A percentile compares a stretch with the other conserved stretches of the same genome.
These are phyloP conservation scores for Mormyrus proboscirostris DNA, from an alignment of 2,797 vertebrate species.

Conservation along the genomic window DNA sequence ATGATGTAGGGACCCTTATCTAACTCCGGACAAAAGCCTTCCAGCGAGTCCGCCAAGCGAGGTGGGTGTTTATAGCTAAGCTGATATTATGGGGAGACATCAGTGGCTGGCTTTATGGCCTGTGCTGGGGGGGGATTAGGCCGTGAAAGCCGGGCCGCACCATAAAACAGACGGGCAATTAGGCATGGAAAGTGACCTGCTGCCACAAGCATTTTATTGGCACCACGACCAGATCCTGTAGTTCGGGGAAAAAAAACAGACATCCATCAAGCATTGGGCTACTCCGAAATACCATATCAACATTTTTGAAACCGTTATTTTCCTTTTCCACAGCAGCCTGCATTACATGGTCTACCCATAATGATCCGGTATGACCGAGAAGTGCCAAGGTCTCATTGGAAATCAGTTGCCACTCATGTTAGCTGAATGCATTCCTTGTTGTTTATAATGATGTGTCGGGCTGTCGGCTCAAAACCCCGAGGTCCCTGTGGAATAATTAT, in stretches of 20 bases:
- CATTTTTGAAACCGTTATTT: neutral
- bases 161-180: conserved; percentile 4
- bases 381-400: neutral
- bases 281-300: neutral
- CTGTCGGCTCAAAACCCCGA: neutral
- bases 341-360: neutral
- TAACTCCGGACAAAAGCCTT: neutral
- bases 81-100: conserved; percentile 9
- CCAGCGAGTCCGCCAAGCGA: neutral
- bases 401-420: neutral
- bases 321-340: neutral
- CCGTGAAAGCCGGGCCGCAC: neutral
- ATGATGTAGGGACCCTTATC: conserved; percentile 8
- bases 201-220: neutral
- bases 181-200: neutral
- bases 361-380: neutral
- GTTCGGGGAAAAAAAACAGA: neutral
- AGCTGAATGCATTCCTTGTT: neutral
- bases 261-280: neutral
- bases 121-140: neutral
- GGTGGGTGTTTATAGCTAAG: conserved; percentile 4
- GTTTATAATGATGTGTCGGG: neutral
- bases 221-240: neutral
- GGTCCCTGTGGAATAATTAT: conserved; percentile 29
- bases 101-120: neutral